These are phyloP conservation scores for Paracentrotus lividus DNA, from an alignment of 53 echinoderm and acorn worm genomes.

Conservation along the genomic window DNA sequence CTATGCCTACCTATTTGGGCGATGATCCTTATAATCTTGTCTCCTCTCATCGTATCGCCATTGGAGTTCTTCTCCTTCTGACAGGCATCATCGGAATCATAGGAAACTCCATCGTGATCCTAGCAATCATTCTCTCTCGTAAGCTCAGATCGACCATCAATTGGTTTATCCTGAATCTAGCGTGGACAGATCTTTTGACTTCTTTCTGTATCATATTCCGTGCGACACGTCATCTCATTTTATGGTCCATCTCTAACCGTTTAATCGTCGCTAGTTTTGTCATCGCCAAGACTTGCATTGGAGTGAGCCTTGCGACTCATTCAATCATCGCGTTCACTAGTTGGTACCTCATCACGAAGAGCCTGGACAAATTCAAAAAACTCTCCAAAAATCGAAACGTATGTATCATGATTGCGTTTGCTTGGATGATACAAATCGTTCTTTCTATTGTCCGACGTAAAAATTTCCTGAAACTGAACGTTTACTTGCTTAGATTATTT, in stretches of 20 bases:
- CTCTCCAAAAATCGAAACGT: not conserved
- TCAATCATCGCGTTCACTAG: conserved; percentile 2
- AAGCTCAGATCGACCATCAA: conserved; percentile 21
- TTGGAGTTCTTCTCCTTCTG: too few species aligned
- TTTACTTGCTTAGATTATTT: not conserved
- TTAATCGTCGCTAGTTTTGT: too few species aligned
- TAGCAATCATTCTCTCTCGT: conserved; percentile 40
- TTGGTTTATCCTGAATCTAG: conserved; percentile 43
- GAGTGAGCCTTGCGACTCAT: not conserved
- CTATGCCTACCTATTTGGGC: too few species aligned
- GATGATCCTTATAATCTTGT: too few species aligned
- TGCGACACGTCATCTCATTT: too few species aligned
- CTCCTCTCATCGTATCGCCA: too few species aligned
- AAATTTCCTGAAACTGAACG: too few species aligned
- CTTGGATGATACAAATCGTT: not conserved
- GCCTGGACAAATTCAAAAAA: not conserved
- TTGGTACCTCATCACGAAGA: conserved; percentile 5
- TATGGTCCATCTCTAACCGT: too few species aligned
- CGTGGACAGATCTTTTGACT: not conserved
- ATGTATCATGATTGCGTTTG: not conserved
- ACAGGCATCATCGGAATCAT: not conserved
- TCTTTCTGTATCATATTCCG: not conserved
- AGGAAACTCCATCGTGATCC: conserved; percentile 36
- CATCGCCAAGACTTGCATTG: not conserved
- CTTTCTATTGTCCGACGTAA: not conserved